Percentiles rank a stretch among this genome's conserved stretches.
These are phyloP conservation scores for Scopus umbretta DNA, from an alignment of 2,113 vertebrate species.

Conservation along the genomic window DNA sequence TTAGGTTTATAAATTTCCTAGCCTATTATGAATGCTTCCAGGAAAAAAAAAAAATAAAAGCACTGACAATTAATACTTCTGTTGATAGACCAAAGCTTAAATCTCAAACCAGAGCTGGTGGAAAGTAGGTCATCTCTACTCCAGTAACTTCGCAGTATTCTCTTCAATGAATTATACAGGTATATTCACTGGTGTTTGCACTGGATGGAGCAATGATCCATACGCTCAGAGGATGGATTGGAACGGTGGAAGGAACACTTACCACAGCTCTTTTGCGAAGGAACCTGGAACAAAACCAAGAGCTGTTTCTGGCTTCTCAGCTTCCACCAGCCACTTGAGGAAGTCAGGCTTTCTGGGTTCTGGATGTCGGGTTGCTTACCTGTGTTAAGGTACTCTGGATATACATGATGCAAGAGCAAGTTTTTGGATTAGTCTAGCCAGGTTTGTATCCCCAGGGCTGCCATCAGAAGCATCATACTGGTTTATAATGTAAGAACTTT, in stretches of 20 bases:
- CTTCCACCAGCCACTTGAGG: background rate
- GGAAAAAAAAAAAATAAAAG: background rate
- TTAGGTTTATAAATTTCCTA: background rate
- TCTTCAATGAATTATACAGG: background rate
- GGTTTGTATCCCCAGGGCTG: background rate
- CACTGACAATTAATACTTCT: background rate
- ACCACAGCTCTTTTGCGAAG: background rate
- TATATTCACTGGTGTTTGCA: background rate
- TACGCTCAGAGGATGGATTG: background rate
- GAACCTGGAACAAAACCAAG: background rate
- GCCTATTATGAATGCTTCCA: background rate
- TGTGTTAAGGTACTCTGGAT: background rate
- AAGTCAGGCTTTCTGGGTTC: background rate
- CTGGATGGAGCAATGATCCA: background rate
- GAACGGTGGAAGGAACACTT: background rate
- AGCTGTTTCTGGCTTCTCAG: background rate
- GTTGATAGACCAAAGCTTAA: background rate
- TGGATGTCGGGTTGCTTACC: background rate
- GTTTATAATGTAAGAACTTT: background rate
- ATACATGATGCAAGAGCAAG: background rate
- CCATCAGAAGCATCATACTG: background rate
- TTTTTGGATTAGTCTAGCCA: background rate
- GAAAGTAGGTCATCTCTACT: background rate
- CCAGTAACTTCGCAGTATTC: background rate
- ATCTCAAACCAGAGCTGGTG: background rate